These are phyloP conservation scores for Ancistrus triradiatus DNA, from an alignment of 2,113 vertebrate species.

Conservation along the genomic window DNA sequence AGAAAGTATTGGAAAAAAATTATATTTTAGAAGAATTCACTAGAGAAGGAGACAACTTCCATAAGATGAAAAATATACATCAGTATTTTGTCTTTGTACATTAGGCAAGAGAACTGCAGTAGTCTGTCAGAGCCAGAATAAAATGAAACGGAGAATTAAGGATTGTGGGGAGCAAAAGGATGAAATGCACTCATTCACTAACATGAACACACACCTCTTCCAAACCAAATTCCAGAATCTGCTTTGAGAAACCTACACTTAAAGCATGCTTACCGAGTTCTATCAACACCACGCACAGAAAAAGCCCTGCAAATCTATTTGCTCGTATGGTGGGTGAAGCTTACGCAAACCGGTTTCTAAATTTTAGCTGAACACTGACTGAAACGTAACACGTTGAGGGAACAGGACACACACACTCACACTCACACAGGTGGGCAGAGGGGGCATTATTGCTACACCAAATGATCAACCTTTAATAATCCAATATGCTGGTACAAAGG, in stretches of 20 bases:
- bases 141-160: slow-evolving; percentile 67
- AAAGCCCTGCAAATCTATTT: slow-evolving; percentile 62
- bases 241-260: slow-evolving; percentile 72
- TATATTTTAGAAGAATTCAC: slow-evolving; percentile 98
- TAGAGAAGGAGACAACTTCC: slow-evolving; percentile 93
- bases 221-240: too few relatives aligned
- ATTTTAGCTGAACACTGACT: slow-evolving; percentile 53
- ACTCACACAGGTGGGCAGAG: slow-evolving; percentile 35
- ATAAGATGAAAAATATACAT: slow-evolving; percentile 99
- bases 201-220: slow-evolving; percentile 42
- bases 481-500: slow-evolving; percentile 53
- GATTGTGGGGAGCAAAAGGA: slow-evolving; percentile 50
- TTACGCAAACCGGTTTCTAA: slow-evolving; percentile 37
- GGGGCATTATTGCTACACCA: slow-evolving; percentile 69
- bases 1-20: slow-evolving; percentile 86
- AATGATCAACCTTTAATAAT: slow-evolving; percentile 56
- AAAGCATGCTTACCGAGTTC: slow-evolving; percentile 81
- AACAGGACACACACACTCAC: slow-evolving; percentile 39
- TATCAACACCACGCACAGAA: slow-evolving; percentile 69
- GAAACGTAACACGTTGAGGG: slow-evolving; percentile 45
- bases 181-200: slow-evolving; percentile 42
- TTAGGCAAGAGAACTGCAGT: slow-evolving; percentile 77
- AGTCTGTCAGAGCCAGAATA: slow-evolving; percentile 61
- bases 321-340: slow-evolving; percentile 46
- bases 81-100: slow-evolving; percentile 96